phyloP scores from a whole-genome alignment of 2,113 vertebrate genomes.

The Ploceus nigricollis region DNA sequence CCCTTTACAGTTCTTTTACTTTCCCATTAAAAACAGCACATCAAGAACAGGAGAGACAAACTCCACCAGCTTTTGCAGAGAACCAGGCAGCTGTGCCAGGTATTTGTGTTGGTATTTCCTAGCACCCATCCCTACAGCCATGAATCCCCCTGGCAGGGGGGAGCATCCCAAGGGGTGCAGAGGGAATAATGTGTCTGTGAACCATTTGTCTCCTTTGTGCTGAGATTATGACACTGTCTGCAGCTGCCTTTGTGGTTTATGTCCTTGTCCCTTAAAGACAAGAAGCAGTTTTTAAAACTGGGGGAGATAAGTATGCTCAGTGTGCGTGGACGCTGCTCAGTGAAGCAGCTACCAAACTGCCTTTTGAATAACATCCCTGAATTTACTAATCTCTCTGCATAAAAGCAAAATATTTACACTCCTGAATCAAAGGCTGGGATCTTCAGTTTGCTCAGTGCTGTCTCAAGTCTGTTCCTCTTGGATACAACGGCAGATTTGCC shows the following conservation, averaged over 20 bases:
- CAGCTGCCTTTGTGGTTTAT: not conserved
- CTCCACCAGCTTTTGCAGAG: not conserved
- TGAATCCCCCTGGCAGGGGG: fast-evolving
- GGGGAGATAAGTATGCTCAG: not conserved
- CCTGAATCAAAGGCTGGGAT: constrained; percentile 34
- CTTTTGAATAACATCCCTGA: constrained; percentile 20
- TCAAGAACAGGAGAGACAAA: not conserved
- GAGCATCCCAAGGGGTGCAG: not conserved
- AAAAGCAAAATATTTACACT: constrained; percentile 56
- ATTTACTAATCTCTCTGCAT: constrained; percentile 45
- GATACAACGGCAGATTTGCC: constrained; percentile 54
- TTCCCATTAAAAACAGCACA: not conserved
- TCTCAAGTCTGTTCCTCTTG: constrained; percentile 36
- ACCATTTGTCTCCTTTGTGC: not conserved
- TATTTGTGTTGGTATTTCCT: not conserved
- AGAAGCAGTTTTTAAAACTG: not conserved
- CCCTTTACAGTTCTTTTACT: not conserved
- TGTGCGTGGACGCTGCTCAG: not conserved
- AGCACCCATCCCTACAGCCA: not conserved
- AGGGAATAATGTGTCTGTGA: not conserved
- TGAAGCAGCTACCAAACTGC: constrained; percentile 21
- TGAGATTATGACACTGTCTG: not conserved
- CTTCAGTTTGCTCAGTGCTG: constrained; percentile 40
- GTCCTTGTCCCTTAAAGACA: not conserved
- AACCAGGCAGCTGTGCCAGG: not conserved